These are phyloP conservation scores for Sminthurinus aureus DNA, from an alignment of 2,888 invertebrate species.

Conservation along the genomic window DNA sequence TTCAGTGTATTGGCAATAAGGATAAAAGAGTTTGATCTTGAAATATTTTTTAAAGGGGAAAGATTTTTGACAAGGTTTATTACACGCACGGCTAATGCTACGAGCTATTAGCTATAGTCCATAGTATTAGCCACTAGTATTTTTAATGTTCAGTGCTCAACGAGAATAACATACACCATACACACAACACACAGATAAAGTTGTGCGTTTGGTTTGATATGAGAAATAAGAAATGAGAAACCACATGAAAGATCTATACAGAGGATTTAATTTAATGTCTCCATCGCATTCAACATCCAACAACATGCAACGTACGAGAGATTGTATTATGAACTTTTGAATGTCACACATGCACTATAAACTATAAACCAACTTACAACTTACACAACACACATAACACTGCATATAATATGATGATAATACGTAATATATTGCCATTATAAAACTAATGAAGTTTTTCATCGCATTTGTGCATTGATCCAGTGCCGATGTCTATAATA, in stretches of 20 bases:
- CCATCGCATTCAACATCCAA: neutral
- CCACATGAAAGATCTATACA: too few relatives aligned
- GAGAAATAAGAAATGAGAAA: too few relatives aligned
- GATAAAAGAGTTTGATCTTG: neutral
- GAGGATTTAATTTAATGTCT: too few relatives aligned
- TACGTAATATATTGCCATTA: neutral
- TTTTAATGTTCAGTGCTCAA: neutral
- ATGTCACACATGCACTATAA: neutral
- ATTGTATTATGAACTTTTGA: neutral
- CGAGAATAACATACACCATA: neutral
- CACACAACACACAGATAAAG: too few relatives aligned
- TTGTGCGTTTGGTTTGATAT: too few relatives aligned
- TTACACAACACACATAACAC: neutral
- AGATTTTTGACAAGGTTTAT: neutral
- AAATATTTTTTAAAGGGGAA: neutral
- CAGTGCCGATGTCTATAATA: neutral
- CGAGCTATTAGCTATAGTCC: neutral
- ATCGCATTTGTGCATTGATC: neutral
- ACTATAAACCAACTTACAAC: neutral
- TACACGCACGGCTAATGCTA: neutral
- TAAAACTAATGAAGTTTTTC: neutral
- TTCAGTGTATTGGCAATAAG: neutral
- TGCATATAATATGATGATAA: too few relatives aligned
- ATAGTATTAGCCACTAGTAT: too few relatives aligned
- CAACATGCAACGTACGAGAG: too few relatives aligned